Conservation (phyloP, 2,888 invertebrate species). For the Lypha dubia region DNA sequence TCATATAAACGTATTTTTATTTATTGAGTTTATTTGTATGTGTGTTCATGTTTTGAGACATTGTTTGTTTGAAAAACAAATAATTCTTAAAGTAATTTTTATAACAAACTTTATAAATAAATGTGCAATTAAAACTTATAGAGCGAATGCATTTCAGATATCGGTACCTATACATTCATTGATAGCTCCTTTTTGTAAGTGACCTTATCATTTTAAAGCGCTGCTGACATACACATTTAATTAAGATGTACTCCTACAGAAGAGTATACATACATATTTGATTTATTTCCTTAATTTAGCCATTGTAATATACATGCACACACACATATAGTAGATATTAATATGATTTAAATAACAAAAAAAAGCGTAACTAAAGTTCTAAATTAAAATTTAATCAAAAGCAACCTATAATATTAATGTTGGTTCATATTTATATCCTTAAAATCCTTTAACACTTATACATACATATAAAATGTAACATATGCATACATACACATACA, state of each 20-base stretch:
- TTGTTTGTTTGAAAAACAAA: too few species aligned
- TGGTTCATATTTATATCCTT: constrained; percentile 6
- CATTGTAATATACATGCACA: constrained; percentile 48
- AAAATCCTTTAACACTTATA: constrained; percentile 12
- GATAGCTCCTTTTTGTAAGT: neutral
- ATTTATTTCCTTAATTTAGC: constrained; percentile 3
- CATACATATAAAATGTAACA: neutral
- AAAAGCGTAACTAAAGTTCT: constrained; percentile 78
- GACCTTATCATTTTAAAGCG: neutral
- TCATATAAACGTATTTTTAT: too few species aligned
- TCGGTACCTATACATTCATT: too few species aligned
- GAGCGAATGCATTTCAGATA: too few species aligned
- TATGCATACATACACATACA: neutral
- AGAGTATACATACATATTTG: neutral
- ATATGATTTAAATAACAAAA: constrained; percentile 24
- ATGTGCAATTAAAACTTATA: too few species aligned
- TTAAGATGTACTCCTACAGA: neutral
- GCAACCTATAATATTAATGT: constrained; percentile 49
- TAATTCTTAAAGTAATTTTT: too few species aligned
- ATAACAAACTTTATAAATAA: too few species aligned
- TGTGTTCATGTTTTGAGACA: too few species aligned
- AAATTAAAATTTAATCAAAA: constrained; percentile 74
- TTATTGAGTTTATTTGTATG: too few species aligned
- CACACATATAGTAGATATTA: neutral
- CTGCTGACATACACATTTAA: neutral